Evolutionary conservation across 2,888 invertebrate genomes (phyloP).

Genomic region (Nomada goodeniana): DNA sequence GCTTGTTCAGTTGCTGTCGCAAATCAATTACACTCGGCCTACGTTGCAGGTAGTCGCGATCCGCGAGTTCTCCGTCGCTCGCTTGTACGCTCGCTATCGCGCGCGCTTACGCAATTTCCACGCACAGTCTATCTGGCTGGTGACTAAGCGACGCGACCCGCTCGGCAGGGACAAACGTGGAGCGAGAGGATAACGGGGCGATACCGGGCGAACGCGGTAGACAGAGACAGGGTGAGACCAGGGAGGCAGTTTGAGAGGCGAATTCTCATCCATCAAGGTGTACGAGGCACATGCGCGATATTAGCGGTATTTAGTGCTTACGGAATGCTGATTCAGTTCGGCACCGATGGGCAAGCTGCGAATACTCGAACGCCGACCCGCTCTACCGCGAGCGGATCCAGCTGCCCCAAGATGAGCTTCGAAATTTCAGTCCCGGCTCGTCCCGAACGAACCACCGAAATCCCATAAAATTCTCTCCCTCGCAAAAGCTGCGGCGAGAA

Average conservation of each 20-base stretch:
- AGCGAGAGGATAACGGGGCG: conserved; percentile 18
- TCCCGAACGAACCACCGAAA: conserved; percentile 12
- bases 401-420: conserved; percentile 3
- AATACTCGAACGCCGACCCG: conserved; percentile 29
- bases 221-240: conserved; percentile 10
- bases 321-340: conserved; percentile 77
- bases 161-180: conserved; percentile 36
- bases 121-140: conserved; percentile 33
- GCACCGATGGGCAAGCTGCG: conserved; percentile 71
- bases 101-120: conserved; percentile 57
- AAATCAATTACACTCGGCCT: conserved; percentile 45
- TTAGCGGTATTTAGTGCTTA: conserved; percentile 74
- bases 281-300: conserved; percentile 68
- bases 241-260: conserved; percentile 15
- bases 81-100: background rate
- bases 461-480: conserved; percentile 34
- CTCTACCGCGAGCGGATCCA: background rate
- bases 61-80: conserved; percentile 16
- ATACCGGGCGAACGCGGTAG: background rate
- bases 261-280: conserved; percentile 65
- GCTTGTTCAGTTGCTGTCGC: conserved; percentile 25
- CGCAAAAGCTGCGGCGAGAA: background rate
- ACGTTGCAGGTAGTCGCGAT: conserved; percentile 25
- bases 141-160: conserved; percentile 44
- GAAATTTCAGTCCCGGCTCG: background rate